Conservation (phyloP, 2,113 vertebrate species). For the Caranx melampygus region DNA sequence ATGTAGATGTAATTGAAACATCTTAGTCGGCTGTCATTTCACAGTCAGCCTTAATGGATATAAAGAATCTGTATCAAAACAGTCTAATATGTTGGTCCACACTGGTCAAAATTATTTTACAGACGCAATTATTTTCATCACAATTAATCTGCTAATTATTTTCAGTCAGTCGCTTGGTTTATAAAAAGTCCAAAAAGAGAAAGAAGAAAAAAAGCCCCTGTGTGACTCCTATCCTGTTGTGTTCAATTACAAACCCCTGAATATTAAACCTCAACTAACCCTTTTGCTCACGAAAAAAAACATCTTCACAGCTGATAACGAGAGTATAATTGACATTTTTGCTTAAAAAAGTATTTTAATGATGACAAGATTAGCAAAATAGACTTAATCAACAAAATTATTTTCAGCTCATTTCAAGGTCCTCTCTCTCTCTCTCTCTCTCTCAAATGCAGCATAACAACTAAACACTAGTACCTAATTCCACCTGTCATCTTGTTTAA, state of each 20-base stretch:
- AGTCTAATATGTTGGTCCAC: not conserved
- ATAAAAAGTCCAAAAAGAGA: not conserved
- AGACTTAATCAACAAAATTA: not conserved
- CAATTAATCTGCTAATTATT: not conserved
- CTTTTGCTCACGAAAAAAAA: not conserved
- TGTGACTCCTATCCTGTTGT: not conserved
- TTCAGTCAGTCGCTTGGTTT: not conserved
- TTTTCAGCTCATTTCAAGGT: not conserved
- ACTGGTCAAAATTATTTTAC: not conserved
- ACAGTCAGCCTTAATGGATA: not conserved
- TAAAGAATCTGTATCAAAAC: not conserved
- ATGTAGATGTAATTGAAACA: conserved; percentile 1
- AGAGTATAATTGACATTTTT: not conserved
- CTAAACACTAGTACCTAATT: not conserved
- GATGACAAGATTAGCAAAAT: not conserved
- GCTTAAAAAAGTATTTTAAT: not conserved
- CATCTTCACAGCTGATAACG: not conserved
- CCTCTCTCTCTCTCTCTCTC: no score
- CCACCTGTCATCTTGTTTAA: not conserved
- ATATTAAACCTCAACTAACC: not conserved
- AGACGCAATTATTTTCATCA: not conserved
- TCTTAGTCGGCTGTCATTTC: not conserved
- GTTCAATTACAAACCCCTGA: not conserved
- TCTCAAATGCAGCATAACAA: not conserved
- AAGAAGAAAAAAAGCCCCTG: not conserved